A percentile compares a stretch with the other conserved stretches of the same genome.
Conservation (phyloP, 2,113 vertebrate species). For the Anguilla japonica region DNA sequence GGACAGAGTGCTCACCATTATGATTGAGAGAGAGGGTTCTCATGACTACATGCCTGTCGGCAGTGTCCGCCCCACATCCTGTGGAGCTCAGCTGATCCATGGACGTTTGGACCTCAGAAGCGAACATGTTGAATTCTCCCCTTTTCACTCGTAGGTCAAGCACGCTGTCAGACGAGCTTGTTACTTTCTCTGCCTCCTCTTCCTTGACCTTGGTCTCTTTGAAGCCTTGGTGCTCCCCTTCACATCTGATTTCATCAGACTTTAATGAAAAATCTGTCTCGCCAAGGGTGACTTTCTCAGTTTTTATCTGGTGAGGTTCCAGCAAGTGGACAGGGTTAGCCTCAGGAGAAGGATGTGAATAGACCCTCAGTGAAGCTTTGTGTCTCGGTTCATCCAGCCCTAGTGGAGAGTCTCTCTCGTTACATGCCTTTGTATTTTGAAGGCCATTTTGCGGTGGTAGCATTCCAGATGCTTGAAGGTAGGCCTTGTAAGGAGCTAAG, state of each 20-base stretch:
- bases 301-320: constrained; percentile 12
- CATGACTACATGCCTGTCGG: neutral
- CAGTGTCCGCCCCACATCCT: neutral
- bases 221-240: neutral
- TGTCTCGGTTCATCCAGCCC: constrained; percentile 23
- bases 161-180: neutral
- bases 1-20: neutral
- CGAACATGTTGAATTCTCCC: neutral
- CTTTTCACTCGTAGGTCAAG: constrained; percentile 27
- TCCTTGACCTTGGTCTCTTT: neutral
- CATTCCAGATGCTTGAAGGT: constrained; percentile 38
- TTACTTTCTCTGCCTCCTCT: neutral
- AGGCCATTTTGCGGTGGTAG: constrained; percentile 32
- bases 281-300: neutral
- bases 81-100: neutral
- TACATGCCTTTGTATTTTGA: constrained; percentile 18
- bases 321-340: neutral
- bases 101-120: neutral
- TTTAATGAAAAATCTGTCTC: neutral
- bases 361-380: neutral
- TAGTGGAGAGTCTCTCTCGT: constrained; percentile 22
- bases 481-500: constrained; percentile 79
- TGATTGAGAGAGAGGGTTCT: neutral
- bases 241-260: neutral
- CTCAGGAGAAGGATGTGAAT: neutral